Conservation (phyloP, 2,888 invertebrate species). For the Trichopoda pennipes region DNA sequence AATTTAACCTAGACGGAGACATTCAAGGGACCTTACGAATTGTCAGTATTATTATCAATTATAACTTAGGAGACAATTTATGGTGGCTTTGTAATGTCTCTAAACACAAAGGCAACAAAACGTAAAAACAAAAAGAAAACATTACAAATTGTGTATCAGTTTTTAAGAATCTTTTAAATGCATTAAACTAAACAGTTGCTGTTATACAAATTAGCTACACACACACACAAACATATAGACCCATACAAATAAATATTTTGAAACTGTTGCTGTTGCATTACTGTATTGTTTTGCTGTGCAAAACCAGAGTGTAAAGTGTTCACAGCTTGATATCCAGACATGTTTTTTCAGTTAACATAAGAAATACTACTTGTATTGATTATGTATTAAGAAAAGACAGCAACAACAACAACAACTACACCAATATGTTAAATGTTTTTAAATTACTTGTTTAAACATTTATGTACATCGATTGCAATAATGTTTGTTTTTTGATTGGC, state of each 20-base stretch:
- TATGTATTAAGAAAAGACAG: slow-evolving; percentile 42
- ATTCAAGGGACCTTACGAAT: slow-evolving; percentile 46
- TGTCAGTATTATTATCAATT: slow-evolving; percentile 12
- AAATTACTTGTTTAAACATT: slow-evolving; percentile 54
- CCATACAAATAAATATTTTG: slow-evolving; percentile 1
- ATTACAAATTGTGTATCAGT: slow-evolving; percentile 39
- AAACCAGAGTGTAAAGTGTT: slow-evolving; percentile 67
- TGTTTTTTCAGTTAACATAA: slow-evolving; percentile 1
- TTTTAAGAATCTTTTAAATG: slow-evolving; percentile 50
- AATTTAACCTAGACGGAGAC: slow-evolving; percentile 65
- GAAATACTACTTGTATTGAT: slow-evolving; percentile 21
- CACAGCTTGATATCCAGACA: slow-evolving; percentile 68
- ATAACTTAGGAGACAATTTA: slow-evolving; percentile 50
- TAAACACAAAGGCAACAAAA: slow-evolving; percentile 34
- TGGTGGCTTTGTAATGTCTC: slow-evolving; percentile 56
- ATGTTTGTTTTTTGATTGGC: background rate
- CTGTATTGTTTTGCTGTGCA: slow-evolving; percentile 37
- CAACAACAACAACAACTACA: slow-evolving; percentile 5
- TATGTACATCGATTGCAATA: slow-evolving; percentile 3
- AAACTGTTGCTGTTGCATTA: background rate
- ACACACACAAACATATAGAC: slow-evolving; percentile 7
- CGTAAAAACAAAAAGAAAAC: background rate
- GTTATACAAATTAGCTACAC: slow-evolving; percentile 58
- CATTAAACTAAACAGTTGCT: slow-evolving; percentile 54
- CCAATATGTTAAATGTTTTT: slow-evolving; percentile 52